Base-by-base conservation (phyloP, 2,113 vertebrate genomes). In the Condylura cristata region DNA sequence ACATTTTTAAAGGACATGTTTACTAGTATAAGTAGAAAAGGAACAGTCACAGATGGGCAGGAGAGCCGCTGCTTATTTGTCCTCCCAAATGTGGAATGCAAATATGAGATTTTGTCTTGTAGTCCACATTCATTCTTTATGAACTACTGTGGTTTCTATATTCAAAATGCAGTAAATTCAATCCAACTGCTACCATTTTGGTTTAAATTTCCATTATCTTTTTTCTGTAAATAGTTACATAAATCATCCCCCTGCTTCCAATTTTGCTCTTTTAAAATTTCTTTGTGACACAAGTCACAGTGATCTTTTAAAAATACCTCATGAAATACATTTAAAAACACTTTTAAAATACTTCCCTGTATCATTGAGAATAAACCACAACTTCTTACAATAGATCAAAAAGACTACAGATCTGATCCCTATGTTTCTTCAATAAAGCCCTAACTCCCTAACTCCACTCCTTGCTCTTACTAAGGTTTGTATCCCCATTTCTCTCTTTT, bases 301-400 rank as follows among this genome's bases (percentile, higher is more conserved):
- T 30, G 34, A 39, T 83, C 8, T 88, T 90, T 92, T 86, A 18
- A 90, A 75, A 37, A 37, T 32, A 17, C 48, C 48, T 51, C 14
- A 51, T 51, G 48, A 17, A 51, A 51, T 17, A 17, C 48, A 16
- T 51, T 51, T 17, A 51, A 51, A 17, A 17, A 46, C 44, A 46
- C 6, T 6, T 7, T 6, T 46, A 46, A 46, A 46, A 6, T 7
- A 46, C 44, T 46, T 48, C 46, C 46, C 46, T 48, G 46, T 48
- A 11, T 41, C 44, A 86, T 32, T 76, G n/a, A 90, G 53, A 81
- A 56, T 58, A 71, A 90, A 90, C n/a, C n/a, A n/a, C 32, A 90
- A 46, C 6, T 60, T 60, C 39, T 86, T 53, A 37, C 17, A 86
- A 66, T 20, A 11, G 5, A 75, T 86, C 56, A 16, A 81, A 81